phyloP scores from a whole-genome alignment of 2,888 invertebrate genomes.

The Thera britannica region DNA sequence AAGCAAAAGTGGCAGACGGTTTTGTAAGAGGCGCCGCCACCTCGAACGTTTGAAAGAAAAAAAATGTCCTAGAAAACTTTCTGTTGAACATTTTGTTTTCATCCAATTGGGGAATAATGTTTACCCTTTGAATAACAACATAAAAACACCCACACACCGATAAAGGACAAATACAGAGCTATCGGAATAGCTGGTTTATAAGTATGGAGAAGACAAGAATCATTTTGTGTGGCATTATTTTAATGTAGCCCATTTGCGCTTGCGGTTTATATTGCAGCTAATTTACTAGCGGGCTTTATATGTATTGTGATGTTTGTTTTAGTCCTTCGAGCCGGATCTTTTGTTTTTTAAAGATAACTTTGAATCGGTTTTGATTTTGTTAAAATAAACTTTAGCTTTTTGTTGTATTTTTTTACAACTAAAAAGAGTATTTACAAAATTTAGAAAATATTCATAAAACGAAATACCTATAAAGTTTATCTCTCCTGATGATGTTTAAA shows the following conservation, averaged over 20 bases:
- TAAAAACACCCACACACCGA: conserved; percentile 26
- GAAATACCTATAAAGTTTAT: no score
- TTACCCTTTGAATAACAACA: conserved; percentile 1
- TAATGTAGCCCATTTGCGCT: conserved; percentile 27
- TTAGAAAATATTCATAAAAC: no score
- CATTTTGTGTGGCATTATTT: conserved; percentile 27
- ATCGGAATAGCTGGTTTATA: conserved; percentile 19
- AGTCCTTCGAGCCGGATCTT: conserved; percentile 20
- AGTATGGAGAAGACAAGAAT: conserved; percentile 27
- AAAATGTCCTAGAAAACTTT: conserved; percentile 50
- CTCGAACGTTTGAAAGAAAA: conserved; percentile 52
- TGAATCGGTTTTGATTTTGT: background rate
- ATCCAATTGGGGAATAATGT: conserved; percentile 30
- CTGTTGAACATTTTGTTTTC: conserved; percentile 30
- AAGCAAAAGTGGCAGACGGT: conserved; percentile 56
- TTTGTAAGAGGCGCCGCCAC: conserved; percentile 58
- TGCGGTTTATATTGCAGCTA: conserved; percentile 24
- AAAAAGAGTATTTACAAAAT: no score
- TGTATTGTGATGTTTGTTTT: conserved; percentile 17
- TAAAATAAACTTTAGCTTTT: no score
- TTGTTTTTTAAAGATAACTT: background rate
- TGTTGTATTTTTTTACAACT: no score
- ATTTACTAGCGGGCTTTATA: conserved; percentile 21
- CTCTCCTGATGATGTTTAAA: no score
- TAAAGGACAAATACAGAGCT: conserved; percentile 28